These are phyloP conservation scores for Caenorhabditis sp. DNA, from an alignment of 2,888 invertebrate species.

Conservation along the genomic window DNA sequence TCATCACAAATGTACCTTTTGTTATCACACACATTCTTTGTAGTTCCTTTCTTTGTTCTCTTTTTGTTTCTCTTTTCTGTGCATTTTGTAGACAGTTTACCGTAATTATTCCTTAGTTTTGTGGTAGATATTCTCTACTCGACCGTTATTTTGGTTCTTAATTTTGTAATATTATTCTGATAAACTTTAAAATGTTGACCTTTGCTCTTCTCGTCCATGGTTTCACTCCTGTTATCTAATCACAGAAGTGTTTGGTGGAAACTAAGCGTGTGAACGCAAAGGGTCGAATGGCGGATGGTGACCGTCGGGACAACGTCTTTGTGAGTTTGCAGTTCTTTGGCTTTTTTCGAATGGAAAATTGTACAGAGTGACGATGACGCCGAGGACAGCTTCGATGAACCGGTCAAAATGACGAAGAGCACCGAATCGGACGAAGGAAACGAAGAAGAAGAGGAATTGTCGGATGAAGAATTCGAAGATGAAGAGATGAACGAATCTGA, in stretches of 20 bases:
- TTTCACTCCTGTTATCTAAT: too few species aligned
- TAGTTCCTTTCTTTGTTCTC: neutral
- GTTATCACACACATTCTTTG: constrained; percentile 11
- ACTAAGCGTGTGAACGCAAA: too few species aligned
- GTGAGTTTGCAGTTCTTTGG: constrained; percentile 2
- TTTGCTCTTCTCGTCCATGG: too few species aligned
- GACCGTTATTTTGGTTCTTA: neutral
- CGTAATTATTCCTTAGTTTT: constrained; percentile 26
- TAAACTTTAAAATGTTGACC: constrained; percentile 8
- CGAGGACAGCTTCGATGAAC: constrained; percentile 29
- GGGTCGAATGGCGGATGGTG: too few species aligned
- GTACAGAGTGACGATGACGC: neutral
- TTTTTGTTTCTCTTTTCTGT: constrained; percentile 28
- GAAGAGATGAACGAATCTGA: constrained; percentile 1
- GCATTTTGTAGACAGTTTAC: constrained; percentile 37
- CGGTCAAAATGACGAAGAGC: neutral
- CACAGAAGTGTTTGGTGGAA: too few species aligned
- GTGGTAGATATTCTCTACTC: neutral
- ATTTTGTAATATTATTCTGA: constrained; percentile 15
- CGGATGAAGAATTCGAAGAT: neutral
- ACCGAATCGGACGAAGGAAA: neutral
- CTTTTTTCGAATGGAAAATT: neutral
- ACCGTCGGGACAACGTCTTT: too few species aligned
- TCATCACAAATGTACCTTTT: constrained; percentile 47
- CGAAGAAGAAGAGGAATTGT: neutral